A percentile compares a stretch with the other conserved stretches of the same genome.
Evolutionary conservation across 2,113 vertebrate species (phyloP).

Genomic region (Crotalus helleri): DNA sequence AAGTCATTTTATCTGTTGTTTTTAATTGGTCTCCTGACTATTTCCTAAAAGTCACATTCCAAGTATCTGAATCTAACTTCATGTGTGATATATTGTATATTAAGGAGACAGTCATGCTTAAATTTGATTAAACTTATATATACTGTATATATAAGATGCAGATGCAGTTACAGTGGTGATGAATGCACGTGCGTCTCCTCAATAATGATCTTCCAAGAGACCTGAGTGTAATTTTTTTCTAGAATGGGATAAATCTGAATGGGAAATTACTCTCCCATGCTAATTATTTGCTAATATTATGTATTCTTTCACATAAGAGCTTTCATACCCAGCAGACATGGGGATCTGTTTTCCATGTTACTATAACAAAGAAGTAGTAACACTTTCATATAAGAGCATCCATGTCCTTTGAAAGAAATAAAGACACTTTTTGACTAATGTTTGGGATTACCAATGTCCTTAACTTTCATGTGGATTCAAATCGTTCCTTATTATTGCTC

Average conservation of each 20-base stretch:
- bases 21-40: not conserved
- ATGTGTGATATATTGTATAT: not conserved
- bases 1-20: not conserved
- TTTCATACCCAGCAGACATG: not conserved
- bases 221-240: not conserved
- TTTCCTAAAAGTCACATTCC: not conserved
- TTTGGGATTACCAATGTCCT: not conserved
- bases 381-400: not conserved
- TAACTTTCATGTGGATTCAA: not conserved
- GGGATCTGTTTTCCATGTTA: not conserved
- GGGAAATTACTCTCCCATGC: not conserved
- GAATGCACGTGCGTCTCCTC: not conserved
- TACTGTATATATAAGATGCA: not conserved
- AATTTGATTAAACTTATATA: not conserved
- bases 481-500: not conserved
- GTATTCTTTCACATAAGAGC: not conserved
- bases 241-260: not conserved
- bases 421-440: not conserved
- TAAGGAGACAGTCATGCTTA: not conserved
- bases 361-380: not conserved
- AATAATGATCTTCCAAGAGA: not conserved
- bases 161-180: not conserved
- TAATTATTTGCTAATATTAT: not conserved
- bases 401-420: not conserved
- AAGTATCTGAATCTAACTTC: not conserved